A percentile compares a stretch with the other conserved stretches of the same genome.
Evolutionary conservation across 2,113 vertebrate genomes (phyloP).

Genomic region (Eptatretus burgeri): DNA sequence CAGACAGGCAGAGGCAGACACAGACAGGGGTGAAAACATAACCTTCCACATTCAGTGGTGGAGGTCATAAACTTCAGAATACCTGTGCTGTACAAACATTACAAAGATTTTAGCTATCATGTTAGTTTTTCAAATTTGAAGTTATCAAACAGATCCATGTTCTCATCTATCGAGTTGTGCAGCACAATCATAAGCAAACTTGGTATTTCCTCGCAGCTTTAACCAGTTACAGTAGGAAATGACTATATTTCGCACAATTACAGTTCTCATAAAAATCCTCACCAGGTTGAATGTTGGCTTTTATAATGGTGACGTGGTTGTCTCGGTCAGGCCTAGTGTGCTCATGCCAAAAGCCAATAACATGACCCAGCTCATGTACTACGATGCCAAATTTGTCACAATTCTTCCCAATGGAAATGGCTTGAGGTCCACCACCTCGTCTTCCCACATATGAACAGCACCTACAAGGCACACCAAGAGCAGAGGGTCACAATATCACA

Average conservation of each 20-base stretch:
- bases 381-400: slow-evolving; percentile 19
- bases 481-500: not conserved
- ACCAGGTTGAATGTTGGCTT: slow-evolving; percentile 18
- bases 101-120: too few species aligned
- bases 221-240: too few species aligned
- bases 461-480: slow-evolving; percentile 7
- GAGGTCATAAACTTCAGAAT: too few species aligned
- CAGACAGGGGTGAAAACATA: too few species aligned
- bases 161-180: too few species aligned
- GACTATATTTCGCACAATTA: not conserved
- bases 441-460: slow-evolving; percentile 16
- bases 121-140: too few species aligned
- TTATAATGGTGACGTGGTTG: slow-evolving; percentile 15
- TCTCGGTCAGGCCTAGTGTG: slow-evolving; percentile 17
- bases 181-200: too few species aligned
- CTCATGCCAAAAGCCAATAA: slow-evolving; percentile 19
- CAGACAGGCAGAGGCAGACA: too few species aligned
- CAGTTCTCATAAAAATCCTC: not conserved
- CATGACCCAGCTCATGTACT: slow-evolving; percentile 17
- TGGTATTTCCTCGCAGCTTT: too few species aligned
- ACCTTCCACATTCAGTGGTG: too few species aligned
- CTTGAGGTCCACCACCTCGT: slow-evolving; percentile 15
- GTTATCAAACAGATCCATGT: too few species aligned
- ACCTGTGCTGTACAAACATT: too few species aligned
- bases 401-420: slow-evolving; percentile 18